Percentiles rank a stretch among this genome's conserved stretches.
Conservation (phyloP, 2,113 vertebrate genomes). For the Gnathonemus echidnorhynchus region DNA sequence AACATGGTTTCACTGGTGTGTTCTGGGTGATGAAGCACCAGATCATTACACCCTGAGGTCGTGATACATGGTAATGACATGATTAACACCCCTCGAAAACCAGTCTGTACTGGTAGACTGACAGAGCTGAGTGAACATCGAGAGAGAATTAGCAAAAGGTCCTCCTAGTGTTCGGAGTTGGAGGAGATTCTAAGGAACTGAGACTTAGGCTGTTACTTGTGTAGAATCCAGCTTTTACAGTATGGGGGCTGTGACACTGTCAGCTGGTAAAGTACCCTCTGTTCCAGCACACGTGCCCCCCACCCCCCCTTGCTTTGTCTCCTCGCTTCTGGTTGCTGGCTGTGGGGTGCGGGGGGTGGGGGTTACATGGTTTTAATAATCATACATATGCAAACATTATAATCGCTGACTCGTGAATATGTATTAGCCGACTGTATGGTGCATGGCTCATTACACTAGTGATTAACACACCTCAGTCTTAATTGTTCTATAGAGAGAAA, state of each 20-base stretch:
- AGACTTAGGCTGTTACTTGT: background rate
- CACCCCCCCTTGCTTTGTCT: background rate
- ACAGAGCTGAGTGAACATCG: background rate
- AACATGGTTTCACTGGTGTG: background rate
- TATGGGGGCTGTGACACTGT: background rate
- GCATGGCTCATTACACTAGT: background rate
- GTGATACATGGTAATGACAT: background rate
- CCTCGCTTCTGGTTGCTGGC: background rate
- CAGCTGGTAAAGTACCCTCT: background rate
- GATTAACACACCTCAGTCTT: background rate
- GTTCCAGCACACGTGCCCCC: background rate
- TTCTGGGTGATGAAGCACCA: background rate
- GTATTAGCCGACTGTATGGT: background rate
- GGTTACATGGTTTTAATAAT: background rate
- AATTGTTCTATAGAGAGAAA: background rate
- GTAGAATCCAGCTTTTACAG: background rate
- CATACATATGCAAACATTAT: slow-evolving; percentile 4
- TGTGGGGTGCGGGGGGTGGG: background rate
- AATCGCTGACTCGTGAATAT: background rate
- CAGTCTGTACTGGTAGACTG: background rate
- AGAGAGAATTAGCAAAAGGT: background rate
- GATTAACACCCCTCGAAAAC: background rate
- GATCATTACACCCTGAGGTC: background rate
- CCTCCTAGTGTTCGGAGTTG: background rate
- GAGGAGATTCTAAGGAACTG: background rate